phyloP scores from a whole-genome alignment of 1,140 invertebrate genomes.

The Augochlora pura region DNA sequence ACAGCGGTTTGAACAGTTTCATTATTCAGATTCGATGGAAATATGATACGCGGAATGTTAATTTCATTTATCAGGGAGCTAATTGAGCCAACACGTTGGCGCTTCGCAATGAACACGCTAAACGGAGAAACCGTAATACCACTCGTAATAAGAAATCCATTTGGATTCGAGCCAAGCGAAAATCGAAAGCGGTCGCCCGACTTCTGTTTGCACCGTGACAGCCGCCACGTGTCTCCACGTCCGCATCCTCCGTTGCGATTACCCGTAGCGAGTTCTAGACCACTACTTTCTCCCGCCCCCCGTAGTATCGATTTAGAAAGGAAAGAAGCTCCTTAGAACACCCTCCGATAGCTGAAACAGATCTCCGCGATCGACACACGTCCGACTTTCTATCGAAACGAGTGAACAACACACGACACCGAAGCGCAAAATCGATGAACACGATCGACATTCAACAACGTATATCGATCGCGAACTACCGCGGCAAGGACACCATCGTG shows the following conservation, averaged over 20 bases:
- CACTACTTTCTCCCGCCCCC: conserved; percentile 29
- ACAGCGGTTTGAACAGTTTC: too few relatives aligned
- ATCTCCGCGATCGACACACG: background rate
- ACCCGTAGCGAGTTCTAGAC: conserved; percentile 38
- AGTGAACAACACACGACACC: background rate
- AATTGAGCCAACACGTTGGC: too few relatives aligned
- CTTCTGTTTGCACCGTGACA: background rate
- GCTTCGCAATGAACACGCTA: too few relatives aligned
- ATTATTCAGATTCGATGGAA: too few relatives aligned
- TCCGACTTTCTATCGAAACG: background rate
- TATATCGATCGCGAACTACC: background rate
- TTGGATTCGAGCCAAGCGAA: too few relatives aligned
- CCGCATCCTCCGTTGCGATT: background rate
- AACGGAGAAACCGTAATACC: too few relatives aligned
- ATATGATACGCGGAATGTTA: too few relatives aligned
- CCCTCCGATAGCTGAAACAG: background rate
- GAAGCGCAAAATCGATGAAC: background rate
- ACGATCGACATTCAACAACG: background rate
- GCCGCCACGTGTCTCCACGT: background rate
- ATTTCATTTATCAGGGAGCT: too few relatives aligned
- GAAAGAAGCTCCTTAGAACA: conserved; percentile 18
- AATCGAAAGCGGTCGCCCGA: too few relatives aligned
- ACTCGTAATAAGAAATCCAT: too few relatives aligned
- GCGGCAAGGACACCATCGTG: background rate
- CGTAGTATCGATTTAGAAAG: conserved; percentile 43